Evolutionary conservation across 2,888 invertebrate genomes (phyloP).

Genomic region (Geophilus truncorum): DNA sequence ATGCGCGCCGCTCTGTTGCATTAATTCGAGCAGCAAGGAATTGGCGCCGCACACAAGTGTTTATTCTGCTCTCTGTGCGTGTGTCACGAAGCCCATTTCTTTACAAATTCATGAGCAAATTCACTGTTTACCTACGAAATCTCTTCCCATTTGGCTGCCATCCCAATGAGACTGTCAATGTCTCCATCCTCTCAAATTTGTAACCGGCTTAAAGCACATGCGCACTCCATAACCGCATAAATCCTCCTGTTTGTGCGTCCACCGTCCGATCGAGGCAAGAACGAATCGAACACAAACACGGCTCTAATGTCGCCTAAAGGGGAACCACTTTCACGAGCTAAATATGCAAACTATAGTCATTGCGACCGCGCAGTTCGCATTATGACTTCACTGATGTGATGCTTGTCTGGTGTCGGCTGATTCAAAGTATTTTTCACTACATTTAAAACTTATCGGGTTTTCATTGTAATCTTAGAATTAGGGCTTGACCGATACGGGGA

Average conservation of each 20-base stretch:
- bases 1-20: not conserved
- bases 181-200: slow-evolving; percentile 8
- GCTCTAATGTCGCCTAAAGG: not conserved
- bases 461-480: no score
- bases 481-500: no score
- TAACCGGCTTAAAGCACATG: not conserved
- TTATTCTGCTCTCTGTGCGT: not conserved
- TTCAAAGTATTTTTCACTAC: no score
- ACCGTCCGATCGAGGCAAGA: not conserved
- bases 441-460: no score
- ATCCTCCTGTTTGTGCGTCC: slow-evolving; percentile 5
- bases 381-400: no score
- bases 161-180: slow-evolving; percentile 24
- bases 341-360: not conserved
- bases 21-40: not conserved
- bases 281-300: not conserved
- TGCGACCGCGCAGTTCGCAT: not conserved
- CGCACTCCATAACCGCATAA: not conserved
- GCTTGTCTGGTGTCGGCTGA: no score
- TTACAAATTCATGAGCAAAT: not conserved
- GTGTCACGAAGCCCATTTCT: not conserved
- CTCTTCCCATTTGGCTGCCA: slow-evolving; percentile 9
- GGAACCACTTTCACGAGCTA: not conserved
- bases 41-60: not conserved
- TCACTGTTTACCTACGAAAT: slow-evolving; percentile 13